Evolutionary conservation across 2,888 invertebrate genomes (phyloP).

Genomic region (Apotomis betuletana): DNA sequence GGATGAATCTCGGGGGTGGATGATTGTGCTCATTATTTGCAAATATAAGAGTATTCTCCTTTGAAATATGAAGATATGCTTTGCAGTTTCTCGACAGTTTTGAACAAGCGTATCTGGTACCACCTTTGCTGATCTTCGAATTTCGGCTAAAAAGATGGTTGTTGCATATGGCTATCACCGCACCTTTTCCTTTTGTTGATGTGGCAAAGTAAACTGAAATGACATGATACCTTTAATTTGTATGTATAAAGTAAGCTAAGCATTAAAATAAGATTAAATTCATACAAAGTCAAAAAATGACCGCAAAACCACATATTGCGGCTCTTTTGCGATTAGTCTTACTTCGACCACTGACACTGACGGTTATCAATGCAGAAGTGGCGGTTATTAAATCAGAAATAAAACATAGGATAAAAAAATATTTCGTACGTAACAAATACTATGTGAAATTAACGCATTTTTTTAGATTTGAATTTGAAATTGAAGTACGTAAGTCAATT

Average conservation of each 20-base stretch:
- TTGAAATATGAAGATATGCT: slow-evolving; percentile 32
- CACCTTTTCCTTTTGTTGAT: slow-evolving; percentile 21
- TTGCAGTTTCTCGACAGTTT: slow-evolving; percentile 32
- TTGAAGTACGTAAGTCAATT: no score
- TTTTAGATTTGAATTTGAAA: no score
- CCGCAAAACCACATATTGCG: no score
- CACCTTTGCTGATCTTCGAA: slow-evolving; percentile 29
- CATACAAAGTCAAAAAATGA: no score
- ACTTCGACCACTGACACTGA: no score
- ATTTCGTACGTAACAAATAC: no score
- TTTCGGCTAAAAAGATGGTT: slow-evolving; percentile 33
- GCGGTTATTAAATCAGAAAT: no score
- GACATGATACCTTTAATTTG: neutral
- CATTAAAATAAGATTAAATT: no score
- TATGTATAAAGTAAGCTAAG: neutral
- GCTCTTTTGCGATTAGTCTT: no score
- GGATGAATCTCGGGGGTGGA: slow-evolving; percentile 19
- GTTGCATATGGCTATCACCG: slow-evolving; percentile 28
- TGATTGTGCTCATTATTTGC: slow-evolving; percentile 29
- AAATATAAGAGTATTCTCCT: slow-evolving; percentile 17
- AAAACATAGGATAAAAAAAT: no score
- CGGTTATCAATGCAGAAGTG: no score
- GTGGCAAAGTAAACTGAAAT: slow-evolving; percentile 35
- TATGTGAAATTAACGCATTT: no score
- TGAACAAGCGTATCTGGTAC: slow-evolving; percentile 31